A percentile compares a stretch with the other conserved stretches of the same genome.
phyloP scores from a whole-genome alignment of 2,797 vertebrate genomes.

The Enteromius argenteus region DNA sequence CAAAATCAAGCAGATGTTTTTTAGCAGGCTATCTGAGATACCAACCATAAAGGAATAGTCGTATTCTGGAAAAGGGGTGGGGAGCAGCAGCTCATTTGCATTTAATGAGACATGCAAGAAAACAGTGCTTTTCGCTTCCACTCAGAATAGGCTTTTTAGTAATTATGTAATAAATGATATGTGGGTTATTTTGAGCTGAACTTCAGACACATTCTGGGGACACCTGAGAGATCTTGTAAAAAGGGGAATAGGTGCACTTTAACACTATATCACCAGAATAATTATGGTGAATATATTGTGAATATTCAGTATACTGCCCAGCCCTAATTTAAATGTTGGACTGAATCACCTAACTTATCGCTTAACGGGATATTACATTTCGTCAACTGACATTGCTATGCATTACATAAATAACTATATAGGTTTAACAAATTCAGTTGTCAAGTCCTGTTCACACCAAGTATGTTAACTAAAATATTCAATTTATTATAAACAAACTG shows the following conservation, averaged over 20 bases:
- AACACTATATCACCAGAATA: not conserved
- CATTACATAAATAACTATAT: not conserved
- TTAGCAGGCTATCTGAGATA: too few species aligned
- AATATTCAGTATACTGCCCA: not conserved
- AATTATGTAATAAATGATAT: too few species aligned
- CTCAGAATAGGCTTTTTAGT: too few species aligned
- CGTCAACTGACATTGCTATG: not conserved
- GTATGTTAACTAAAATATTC: not conserved
- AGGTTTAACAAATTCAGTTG: not conserved
- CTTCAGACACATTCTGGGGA: too few species aligned
- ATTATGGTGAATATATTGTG: not conserved
- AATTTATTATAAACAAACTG: not conserved
- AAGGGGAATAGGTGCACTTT: not conserved
- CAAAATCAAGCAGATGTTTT: too few species aligned
- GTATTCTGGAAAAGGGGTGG: too few species aligned
- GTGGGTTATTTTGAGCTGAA: too few species aligned
- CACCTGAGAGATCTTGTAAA: too few species aligned
- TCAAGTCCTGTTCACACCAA: not conserved
- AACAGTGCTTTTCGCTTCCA: too few species aligned
- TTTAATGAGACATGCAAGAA: too few species aligned
- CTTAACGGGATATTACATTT: not conserved
- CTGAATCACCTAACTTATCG: not conserved
- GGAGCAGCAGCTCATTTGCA: too few species aligned
- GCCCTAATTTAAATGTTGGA: not conserved
- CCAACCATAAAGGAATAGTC: too few species aligned